Conservation (phyloP, 2,113 vertebrate genomes). For the Nothobranchius kuhntae region DNA sequence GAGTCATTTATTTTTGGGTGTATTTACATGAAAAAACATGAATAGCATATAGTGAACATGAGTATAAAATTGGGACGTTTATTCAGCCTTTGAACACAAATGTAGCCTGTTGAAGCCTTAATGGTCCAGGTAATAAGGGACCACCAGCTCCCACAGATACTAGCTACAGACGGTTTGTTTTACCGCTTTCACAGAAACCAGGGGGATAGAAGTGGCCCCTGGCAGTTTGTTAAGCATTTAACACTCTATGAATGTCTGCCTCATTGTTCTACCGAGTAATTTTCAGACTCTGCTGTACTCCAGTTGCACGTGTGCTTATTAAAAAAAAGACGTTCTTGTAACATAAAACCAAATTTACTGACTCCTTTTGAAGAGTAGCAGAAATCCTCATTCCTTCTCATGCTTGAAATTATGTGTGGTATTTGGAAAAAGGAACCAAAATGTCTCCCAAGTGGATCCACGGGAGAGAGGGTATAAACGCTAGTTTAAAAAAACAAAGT, state of each 20-base stretch:
- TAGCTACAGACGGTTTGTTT: slow-evolving; percentile 47
- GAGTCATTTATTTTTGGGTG: slow-evolving; percentile 9
- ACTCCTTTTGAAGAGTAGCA: slow-evolving; percentile 45
- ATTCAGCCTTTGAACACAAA: slow-evolving; percentile 48
- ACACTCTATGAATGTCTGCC: slow-evolving; percentile 11
- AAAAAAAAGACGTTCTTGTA: not conserved
- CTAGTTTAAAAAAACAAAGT: slow-evolving; percentile 44
- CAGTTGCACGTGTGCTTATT: not conserved
- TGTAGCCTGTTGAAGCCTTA: slow-evolving; percentile 21
- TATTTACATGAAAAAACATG: slow-evolving; percentile 17
- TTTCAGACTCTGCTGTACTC: not conserved
- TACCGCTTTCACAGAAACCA: slow-evolving; percentile 50
- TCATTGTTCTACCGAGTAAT: slow-evolving; percentile 7
- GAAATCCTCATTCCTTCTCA: slow-evolving; percentile 29
- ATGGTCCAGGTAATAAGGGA: slow-evolving; percentile 44
- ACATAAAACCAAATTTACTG: slow-evolving; percentile 10
- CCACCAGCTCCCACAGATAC: slow-evolving; percentile 24
- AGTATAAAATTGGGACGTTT: slow-evolving; percentile 44
- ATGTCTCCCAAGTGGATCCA: slow-evolving; percentile 49
- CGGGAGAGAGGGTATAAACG: slow-evolving; percentile 40
- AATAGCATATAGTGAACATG: slow-evolving; percentile 3
- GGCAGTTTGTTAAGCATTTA: slow-evolving; percentile 14
- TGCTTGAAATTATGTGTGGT: slow-evolving; percentile 50
- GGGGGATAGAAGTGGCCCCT: slow-evolving; percentile 19
- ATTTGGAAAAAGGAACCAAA: slow-evolving; percentile 55